Conservation (phyloP, 2,797 vertebrate genomes). For the Scarus forsteni region DNA sequence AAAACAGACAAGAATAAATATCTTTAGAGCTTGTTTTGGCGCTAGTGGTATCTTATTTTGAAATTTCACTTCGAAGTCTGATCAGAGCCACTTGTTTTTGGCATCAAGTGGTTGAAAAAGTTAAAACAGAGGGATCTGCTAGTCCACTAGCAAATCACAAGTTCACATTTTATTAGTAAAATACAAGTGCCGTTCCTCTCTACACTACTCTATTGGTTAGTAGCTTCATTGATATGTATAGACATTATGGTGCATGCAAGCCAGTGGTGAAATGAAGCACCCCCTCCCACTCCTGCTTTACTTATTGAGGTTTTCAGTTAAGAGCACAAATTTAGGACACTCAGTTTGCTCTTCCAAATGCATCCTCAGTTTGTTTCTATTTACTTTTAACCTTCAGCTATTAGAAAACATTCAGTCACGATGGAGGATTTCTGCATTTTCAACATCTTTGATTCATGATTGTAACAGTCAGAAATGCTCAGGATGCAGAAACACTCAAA, state of each 20-base stretch:
- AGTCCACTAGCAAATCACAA: constrained; percentile 38
- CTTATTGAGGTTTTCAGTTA: constrained; percentile 38
- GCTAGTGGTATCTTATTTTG: constrained; percentile 25
- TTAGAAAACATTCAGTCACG: constrained; percentile 64
- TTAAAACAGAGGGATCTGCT: constrained; percentile 36
- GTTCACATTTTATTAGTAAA: constrained; percentile 65
- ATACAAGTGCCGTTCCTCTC: constrained; percentile 60
- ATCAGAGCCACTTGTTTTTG: constrained; percentile 53
- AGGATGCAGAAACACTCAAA: constrained; percentile 63
- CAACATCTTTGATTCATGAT: constrained; percentile 55
- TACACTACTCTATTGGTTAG: constrained; percentile 77
- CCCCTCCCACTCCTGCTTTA: constrained; percentile 29
- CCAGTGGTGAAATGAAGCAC: constrained; percentile 61
- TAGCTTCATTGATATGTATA: constrained; percentile 77
- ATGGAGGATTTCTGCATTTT: constrained; percentile 51
- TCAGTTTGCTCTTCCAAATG: constrained; percentile 49
- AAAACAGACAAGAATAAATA: constrained; percentile 49
- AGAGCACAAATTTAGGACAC: constrained; percentile 42
- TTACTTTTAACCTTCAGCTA: constrained; percentile 46
- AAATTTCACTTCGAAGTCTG: constrained; percentile 15
- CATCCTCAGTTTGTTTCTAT: constrained; percentile 35
- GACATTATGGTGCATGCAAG: constrained; percentile 74
- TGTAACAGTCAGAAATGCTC: constrained; percentile 70
- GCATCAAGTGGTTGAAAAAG: constrained; percentile 25
- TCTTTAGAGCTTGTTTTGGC: constrained; percentile 30